Percentiles rank a stretch among this genome's conserved stretches.
These are phyloP conservation scores for Macrotrachela quadricornifera DNA, from an alignment of 1,140 invertebrate species.

Conservation along the genomic window DNA sequence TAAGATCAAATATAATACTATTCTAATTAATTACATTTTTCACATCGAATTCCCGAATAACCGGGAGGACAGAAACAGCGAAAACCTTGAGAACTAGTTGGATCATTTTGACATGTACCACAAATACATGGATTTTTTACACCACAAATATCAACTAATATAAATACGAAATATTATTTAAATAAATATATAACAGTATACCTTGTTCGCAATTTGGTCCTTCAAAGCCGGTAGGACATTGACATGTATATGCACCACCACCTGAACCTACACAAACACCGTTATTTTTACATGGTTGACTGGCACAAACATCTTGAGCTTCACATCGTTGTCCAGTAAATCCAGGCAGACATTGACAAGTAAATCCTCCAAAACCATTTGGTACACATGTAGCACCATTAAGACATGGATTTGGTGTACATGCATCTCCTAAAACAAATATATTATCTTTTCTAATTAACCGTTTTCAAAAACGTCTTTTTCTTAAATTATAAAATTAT, in stretches of 20 bases:
- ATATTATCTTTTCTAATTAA: conserved; percentile 29
- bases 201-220: conserved; percentile 31
- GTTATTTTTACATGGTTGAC: conserved; percentile 54
- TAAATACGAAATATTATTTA: no score
- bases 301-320: conserved; percentile 42
- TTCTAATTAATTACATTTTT: no score
- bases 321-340: conserved; percentile 80
- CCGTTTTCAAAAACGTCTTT: conserved; percentile 48
- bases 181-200: conserved; percentile 44
- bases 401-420: conserved; percentile 40
- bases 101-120: conserved; percentile 11
- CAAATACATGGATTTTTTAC: conserved; percentile 12
- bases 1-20: no score
- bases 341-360: conserved; percentile 61
- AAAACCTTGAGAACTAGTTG: conserved; percentile 13
- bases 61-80: conserved; percentile 19
- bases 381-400: conserved; percentile 12
- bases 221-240: conserved; percentile 59
- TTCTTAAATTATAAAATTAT: not conserved
- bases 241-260: conserved; percentile 43
- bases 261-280: conserved; percentile 18
- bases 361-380: conserved; percentile 15
- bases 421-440: conserved; percentile 43
- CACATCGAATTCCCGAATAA: conserved; percentile 11
- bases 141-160: not conserved